phyloP scores from a whole-genome alignment of 2,113 vertebrate species.

The Pipa parva region DNA sequence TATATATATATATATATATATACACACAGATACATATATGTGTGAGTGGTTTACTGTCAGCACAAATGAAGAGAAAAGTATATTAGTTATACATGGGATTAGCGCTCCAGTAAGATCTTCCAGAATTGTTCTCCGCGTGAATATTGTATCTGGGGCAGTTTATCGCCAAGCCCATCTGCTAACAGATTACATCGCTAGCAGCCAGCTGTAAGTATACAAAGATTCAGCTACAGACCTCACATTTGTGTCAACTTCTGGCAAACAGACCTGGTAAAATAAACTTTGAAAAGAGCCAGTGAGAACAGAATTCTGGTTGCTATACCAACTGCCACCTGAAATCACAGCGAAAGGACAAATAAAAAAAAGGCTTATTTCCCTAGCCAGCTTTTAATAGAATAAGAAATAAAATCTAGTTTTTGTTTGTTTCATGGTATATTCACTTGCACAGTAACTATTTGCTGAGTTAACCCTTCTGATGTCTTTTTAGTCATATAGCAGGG shows the following conservation, averaged over 20 bases:
- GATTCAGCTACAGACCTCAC: constrained; percentile 8
- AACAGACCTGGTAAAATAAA: constrained; percentile 20
- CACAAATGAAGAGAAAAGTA: background rate
- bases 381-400: background rate
- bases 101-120: constrained; percentile 16
- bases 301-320: constrained; percentile 6
- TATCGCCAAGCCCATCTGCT: constrained; percentile 36
- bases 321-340: background rate
- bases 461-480: too few relatives aligned
- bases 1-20: too few relatives aligned
- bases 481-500: background rate
- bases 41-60: background rate
- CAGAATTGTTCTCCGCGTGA: constrained; percentile 7
- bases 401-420: too few relatives aligned
- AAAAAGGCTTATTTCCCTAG: background rate
- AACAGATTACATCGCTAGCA: constrained; percentile 22
- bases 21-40: too few relatives aligned
- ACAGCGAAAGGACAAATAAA: background rate
- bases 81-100: background rate
- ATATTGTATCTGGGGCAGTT: constrained; percentile 22
- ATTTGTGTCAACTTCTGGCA: constrained; percentile 28
- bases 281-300: background rate
- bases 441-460: too few relatives aligned
- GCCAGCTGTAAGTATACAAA: constrained; percentile 35
- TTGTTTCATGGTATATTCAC: too few relatives aligned